These are phyloP conservation scores for Montipora capitata DNA, from an alignment of 92 coral and sea anemone species.

Conservation along the genomic window DNA sequence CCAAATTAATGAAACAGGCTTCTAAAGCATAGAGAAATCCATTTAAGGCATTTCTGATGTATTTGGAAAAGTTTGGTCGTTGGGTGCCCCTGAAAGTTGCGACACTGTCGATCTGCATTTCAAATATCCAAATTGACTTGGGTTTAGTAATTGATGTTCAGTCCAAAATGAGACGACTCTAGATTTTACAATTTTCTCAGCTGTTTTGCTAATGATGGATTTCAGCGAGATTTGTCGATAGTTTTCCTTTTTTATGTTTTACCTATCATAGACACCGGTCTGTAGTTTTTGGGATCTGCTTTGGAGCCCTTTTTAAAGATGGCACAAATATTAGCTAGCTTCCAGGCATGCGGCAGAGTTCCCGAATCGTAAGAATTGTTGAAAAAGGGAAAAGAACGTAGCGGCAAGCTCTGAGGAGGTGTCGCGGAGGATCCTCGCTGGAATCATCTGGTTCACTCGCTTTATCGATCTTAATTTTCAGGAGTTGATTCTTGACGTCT, in stretches of 20 bases:
- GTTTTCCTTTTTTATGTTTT: constrained; percentile 29
- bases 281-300: constrained; percentile 11
- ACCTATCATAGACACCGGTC: not conserved
- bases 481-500: not conserved
- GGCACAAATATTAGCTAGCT: constrained; percentile 20
- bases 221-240: constrained; percentile 47
- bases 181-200: constrained; percentile 16
- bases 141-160: constrained; percentile 21
- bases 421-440: constrained; percentile 21
- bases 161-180: constrained; percentile 32
- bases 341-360: constrained; percentile 26
- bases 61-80: too few species aligned
- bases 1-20: too few species aligned
- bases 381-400: constrained; percentile 13
- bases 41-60: too few species aligned
- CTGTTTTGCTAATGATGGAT: constrained; percentile 13
- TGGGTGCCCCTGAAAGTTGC: not conserved
- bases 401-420: constrained; percentile 8
- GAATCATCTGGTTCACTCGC: not conserved
- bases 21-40: too few species aligned
- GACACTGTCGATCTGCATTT: constrained; percentile 22
- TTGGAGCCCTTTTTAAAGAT: constrained; percentile 34
- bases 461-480: constrained; percentile 22
- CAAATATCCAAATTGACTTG: constrained; percentile 27
- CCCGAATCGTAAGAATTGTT: constrained; percentile 39